Conservation (phyloP, 1,140 invertebrate species). For the Drosophila oshimai region DNA sequence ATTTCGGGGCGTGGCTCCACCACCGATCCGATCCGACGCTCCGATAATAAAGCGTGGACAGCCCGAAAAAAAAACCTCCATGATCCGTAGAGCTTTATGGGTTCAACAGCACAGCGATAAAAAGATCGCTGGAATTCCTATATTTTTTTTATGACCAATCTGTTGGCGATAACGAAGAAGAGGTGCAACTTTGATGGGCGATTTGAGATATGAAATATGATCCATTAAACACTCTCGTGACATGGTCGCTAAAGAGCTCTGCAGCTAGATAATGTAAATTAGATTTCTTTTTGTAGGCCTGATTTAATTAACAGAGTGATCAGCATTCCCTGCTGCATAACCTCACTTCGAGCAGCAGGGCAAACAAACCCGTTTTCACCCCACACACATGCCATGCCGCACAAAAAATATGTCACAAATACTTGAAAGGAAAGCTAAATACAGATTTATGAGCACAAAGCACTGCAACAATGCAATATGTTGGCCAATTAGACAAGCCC, state of each 20-base stretch:
- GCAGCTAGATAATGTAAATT: slow-evolving; percentile 13
- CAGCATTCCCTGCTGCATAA: slow-evolving; percentile 15
- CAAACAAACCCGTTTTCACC: slow-evolving; percentile 29
- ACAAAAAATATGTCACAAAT: slow-evolving; percentile 28
- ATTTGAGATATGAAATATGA: slow-evolving; percentile 56
- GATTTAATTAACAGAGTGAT: slow-evolving; percentile 24
- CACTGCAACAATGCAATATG: slow-evolving; percentile 41
- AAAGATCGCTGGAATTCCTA: slow-evolving; percentile 55
- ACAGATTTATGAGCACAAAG: slow-evolving; percentile 42
- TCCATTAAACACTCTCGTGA: slow-evolving; percentile 21
- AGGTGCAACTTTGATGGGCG: slow-evolving; percentile 62
- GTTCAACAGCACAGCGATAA: slow-evolving; percentile 45
- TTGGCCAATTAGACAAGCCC: slow-evolving; percentile 50
- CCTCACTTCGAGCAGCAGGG: neutral
- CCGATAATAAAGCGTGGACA: slow-evolving; percentile 70
- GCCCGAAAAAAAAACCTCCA: slow-evolving; percentile 18
- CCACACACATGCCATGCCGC: slow-evolving; percentile 7
- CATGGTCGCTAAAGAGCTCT: slow-evolving; percentile 2
- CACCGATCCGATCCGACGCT: slow-evolving; percentile 6
- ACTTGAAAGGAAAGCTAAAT: slow-evolving; percentile 57
- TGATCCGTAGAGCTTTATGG: slow-evolving; percentile 37
- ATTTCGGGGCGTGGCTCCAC: slow-evolving; percentile 59
- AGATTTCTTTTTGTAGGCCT: neutral
- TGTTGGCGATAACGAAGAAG: slow-evolving; percentile 34
- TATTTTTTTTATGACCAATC: slow-evolving; percentile 62